Evolutionary conservation across 2,888 invertebrate genomes (phyloP).

Genomic region (Aleiodes alternator): DNA sequence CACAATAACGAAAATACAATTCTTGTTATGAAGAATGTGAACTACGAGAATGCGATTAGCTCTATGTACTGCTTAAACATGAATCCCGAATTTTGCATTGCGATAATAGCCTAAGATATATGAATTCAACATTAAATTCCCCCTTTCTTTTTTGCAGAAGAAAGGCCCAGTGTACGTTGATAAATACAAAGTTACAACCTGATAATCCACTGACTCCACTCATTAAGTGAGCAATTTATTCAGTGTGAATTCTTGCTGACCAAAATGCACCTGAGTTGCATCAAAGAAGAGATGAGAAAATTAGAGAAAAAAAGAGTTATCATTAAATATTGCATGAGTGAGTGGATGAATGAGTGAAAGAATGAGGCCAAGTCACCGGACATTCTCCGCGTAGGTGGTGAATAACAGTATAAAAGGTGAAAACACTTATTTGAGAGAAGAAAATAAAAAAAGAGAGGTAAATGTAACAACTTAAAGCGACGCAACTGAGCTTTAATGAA

Average conservation of each 20-base stretch:
- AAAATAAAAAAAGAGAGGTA: slow-evolving; percentile 12
- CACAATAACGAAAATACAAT: slow-evolving; percentile 38
- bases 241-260: not conserved
- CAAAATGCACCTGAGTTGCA: not conserved
- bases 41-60: not conserved
- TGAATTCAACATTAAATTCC: not conserved
- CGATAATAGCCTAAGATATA: slow-evolving; percentile 13
- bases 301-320: too few species aligned
- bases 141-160: not conserved
- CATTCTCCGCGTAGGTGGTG: not conserved
- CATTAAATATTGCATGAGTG: too few species aligned
- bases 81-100: too few species aligned
- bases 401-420: slow-evolving; percentile 2
- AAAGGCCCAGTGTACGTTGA: not conserved
- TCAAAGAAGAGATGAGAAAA: too few species aligned
- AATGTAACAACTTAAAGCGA: slow-evolving; percentile 40
- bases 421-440: not conserved
- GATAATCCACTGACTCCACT: slow-evolving; percentile 15
- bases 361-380: not conserved
- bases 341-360: not conserved
- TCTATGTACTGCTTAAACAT: not conserved
- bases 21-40: not conserved
- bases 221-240: slow-evolving; percentile 14
- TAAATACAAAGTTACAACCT: slow-evolving; percentile 8
- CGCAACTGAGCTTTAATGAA: slow-evolving; percentile 47